phyloP scores from a whole-genome alignment of 2,888 invertebrate species.

The Geophilus truncorum region DNA sequence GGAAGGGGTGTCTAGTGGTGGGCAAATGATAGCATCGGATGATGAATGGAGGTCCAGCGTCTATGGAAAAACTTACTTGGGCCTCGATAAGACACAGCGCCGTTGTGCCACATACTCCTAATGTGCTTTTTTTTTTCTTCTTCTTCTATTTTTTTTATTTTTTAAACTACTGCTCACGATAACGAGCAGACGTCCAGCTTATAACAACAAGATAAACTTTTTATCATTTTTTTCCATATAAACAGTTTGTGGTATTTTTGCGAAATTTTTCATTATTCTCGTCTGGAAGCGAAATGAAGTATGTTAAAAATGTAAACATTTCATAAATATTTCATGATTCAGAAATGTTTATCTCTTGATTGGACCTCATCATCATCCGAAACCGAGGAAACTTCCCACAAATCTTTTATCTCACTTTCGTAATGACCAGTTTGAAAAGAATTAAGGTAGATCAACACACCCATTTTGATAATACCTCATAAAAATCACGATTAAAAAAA shows the following conservation, averaged over 20 bases:
- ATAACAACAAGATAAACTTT: not conserved
- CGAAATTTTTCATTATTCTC: not conserved
- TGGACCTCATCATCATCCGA: not conserved
- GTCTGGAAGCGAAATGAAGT: not conserved
- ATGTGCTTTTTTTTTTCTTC: slow-evolving; percentile 22
- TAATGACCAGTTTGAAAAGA: not conserved
- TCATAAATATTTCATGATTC: not conserved
- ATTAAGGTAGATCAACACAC: not conserved
- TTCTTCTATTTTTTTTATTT: not conserved
- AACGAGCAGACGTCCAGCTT: not conserved
- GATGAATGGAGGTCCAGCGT: slow-evolving; percentile 31
- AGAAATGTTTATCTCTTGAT: not conserved
- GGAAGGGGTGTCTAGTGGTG: not conserved
- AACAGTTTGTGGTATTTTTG: not conserved
- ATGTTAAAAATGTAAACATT: not conserved
- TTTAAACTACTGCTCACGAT: not conserved
- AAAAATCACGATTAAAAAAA: not conserved
- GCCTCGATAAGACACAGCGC: slow-evolving; percentile 18
- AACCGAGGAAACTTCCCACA: not conserved
- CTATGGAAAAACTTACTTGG: slow-evolving; percentile 18
- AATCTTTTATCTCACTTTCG: not conserved
- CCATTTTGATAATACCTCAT: not conserved
- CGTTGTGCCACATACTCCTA: slow-evolving; percentile 13
- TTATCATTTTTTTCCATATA: not conserved
- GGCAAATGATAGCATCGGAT: slow-evolving; percentile 28